Evolutionary conservation across 1,140 invertebrate species (phyloP), one percentile per base, ranked within the genome.

Genomic region (Saxidomus purpurata): DNA sequence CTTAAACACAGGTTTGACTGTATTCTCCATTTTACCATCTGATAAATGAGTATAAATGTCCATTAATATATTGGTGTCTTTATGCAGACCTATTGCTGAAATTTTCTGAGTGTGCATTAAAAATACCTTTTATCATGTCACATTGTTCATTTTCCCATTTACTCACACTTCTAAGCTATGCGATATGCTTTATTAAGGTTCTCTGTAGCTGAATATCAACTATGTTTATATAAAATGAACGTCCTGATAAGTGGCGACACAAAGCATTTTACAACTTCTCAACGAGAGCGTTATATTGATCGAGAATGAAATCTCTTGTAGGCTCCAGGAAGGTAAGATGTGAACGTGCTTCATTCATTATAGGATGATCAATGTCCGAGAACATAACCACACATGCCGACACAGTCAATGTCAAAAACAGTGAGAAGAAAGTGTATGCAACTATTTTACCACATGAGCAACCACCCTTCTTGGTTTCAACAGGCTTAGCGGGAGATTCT

Each of bases 261-360:
- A 36, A 38, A 38, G 11, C 34, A 3, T 19, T 81, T 85, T 74
- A 71, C 61, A 89, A 77, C 55, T 84, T 89, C 9, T 61, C 80
- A 31, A 83, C 82, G 15, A 91, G 31, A 9, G 77, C 34, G 8
- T 81, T 34, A 19, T 89, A 87, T 43, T 92, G 90, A 79, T 94
- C 76, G 34, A 63, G 91, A 28, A 94, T 89, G 80, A 91, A 92
- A 83, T 93, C 93, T 87, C 90, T 91, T 0, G 92, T 90, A 28
- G 94, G 94, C 59, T 94, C 92, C 36, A 94, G 82, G 89, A 94
- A 94, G 67, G 88, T 43, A 28, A 94, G 67, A 36, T 92, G 93
- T 22, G 91, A 40, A 40, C 92, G 88, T 38, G 91, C 38, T 52
- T 92, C 90, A 47, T 86, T 92, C 83, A 94, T 47, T 17, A 91